Conservation (phyloP, 2,797 vertebrate genomes). For the Melopsittacus undulatus region DNA sequence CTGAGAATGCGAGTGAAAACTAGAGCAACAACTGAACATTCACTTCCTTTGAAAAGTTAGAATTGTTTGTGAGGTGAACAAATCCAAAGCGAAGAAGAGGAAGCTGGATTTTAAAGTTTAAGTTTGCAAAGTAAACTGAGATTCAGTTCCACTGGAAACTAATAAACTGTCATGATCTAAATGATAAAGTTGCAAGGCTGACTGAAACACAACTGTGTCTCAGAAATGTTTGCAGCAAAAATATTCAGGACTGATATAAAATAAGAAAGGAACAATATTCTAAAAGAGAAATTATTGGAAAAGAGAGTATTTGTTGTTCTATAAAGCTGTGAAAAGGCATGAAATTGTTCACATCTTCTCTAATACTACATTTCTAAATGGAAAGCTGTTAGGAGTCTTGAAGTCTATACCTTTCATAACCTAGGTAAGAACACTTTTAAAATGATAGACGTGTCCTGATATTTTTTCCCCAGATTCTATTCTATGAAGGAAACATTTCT, state of each 20-base stretch:
- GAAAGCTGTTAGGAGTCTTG: background rate
- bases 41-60: background rate
- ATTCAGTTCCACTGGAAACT: background rate
- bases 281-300: background rate
- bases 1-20: background rate
- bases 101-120: background rate
- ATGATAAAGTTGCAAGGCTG: background rate
- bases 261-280: background rate
- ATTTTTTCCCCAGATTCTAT: background rate
- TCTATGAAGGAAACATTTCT: background rate
- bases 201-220: background rate
- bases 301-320: background rate
- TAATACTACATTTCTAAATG: background rate
- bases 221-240: background rate
- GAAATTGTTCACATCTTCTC: background rate
- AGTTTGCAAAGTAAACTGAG: background rate
- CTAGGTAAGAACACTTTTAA: background rate
- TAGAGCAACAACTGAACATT: background rate
- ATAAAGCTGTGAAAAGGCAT: background rate
- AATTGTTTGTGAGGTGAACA: background rate
- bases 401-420: background rate
- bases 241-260: background rate
- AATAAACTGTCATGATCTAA: background rate
- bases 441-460: background rate
- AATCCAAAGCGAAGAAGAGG: background rate